Evolutionary conservation across 2,113 vertebrate species (phyloP).

Genomic region (Microcebus tavaratra): DNA sequence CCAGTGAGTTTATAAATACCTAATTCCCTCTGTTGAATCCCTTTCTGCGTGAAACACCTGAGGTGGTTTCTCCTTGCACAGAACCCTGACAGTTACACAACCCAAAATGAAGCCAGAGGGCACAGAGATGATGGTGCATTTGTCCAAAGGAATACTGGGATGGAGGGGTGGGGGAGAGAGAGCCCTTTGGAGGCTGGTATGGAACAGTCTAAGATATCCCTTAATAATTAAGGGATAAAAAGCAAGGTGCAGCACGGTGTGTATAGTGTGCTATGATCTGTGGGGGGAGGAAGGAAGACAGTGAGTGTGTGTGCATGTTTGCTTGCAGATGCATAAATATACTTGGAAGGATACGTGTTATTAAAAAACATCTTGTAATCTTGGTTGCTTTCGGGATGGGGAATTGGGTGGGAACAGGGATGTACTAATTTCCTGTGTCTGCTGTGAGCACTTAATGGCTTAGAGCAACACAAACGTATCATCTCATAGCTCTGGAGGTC

Average conservation of each 20-base stretch:
- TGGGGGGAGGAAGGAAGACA: neutral
- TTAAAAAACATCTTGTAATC: neutral
- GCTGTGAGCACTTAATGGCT: neutral
- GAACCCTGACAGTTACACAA: neutral
- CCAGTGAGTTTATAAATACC: neutral
- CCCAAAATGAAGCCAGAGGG: neutral
- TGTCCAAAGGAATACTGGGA: neutral
- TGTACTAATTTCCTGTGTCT: neutral
- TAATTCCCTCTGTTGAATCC: neutral
- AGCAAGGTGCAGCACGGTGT: neutral
- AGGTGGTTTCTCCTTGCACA: neutral
- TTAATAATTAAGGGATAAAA: neutral
- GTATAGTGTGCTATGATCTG: neutral
- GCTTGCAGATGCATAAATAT: too few species aligned
- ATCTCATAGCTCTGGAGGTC: neutral
- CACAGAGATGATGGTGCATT: neutral
- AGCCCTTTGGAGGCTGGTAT: neutral
- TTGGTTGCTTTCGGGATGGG: neutral
- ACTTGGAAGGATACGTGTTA: neutral
- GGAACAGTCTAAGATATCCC: neutral
- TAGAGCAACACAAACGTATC: too few species aligned
- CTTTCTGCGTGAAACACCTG: neutral
- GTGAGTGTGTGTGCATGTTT: fast-evolving
- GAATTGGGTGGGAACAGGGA: neutral
- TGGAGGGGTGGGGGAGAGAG: neutral